Base-by-base conservation (phyloP, 1,140 invertebrate species). In the Pseudobourletiella spinata region DNA sequence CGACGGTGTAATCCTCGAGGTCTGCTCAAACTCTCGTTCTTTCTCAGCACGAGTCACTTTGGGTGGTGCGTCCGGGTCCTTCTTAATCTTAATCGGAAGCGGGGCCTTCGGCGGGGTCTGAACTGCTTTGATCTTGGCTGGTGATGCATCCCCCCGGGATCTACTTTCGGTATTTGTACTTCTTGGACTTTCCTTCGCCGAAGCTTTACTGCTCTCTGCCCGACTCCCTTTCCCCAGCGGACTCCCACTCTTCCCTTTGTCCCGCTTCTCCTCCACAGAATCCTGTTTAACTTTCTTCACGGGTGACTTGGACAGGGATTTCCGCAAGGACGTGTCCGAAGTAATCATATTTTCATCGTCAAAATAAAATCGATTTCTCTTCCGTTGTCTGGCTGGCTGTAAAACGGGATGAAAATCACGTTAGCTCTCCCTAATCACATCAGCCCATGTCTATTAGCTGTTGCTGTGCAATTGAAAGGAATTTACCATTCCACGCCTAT, bases 281-380 rank as follows among this genome's bases (percentile, higher is more conserved):
- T 67, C 66, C 3, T 28, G n/a, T 24, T 70, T 70, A 0, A 67
- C 46, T 44, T 58, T 58, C 54, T 56, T 66, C 14, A 59, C 15
- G 35, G 63, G 57, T 22, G 46, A 52, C 60, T 66, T 68, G 25
- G 51, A 42, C 15, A 24, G 14, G 2, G 29, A 50, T 39, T 57
- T 66, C 15, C 24, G 56, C 3, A 29, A 59, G 48, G 43, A 14
- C n/a, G 86, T 61, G 81, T 82, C 71, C 84, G 68, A 85, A 50
- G 81, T 79, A 75, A 88, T 92, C 39, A 93, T 86, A 71, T 92
- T 84, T 72, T 93, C 87, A 77, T 95, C 90, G 77, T 94, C 91
- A 76, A 86, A 93, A 75, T 94, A 93, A 48, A 92, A 79, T 71
- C 84, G 84, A 75, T 95, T 95, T 72, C 89, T 89, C 75, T 94